Base-by-base conservation (phyloP, 2,888 invertebrate genomes). In the Cheilosia grossa region DNA sequence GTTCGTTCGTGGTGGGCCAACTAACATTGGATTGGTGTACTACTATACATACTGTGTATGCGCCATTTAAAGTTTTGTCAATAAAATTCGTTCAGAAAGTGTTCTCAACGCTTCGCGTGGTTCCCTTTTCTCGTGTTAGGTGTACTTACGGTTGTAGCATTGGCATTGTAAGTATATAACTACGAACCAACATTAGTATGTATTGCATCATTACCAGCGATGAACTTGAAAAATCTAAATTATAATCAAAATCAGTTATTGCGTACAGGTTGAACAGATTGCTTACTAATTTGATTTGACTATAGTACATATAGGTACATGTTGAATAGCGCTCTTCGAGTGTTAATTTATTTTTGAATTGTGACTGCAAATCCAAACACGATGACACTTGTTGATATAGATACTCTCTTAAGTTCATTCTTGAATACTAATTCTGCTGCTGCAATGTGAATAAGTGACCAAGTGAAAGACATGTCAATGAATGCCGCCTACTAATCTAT, bases 41-140 rank as follows among this genome's bases (percentile, higher is more conserved):
- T 37, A 13, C 37, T 13, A 7, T 47, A 17, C 9, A 47, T 9
- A 6, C 47, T 47, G 17, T 17, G 47, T 47, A 47, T 17, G 4
- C 44, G 5, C 58, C 33, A 59, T 61, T 37, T 49, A 58, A 85
- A 66, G 85, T 85, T 85, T 85, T 81, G 67, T 85, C 85, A 81
- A 85, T 85, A 81, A 81, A 81, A 72, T 70, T 47, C 47, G 30
- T 30, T 37, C 24, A 5, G 53, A 67, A 56, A 63, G 58, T 0
- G 78, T 47, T 44, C 37, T 13, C 42, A 19, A 33, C 49, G 56
- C 37, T 69, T 59, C 15, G 17, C 61, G 49, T 17, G 10, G 44
- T 58, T 42, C 44, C 21, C n/a, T 72, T 44, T 3, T 72, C 27
- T 59, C 33, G 49, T 63, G 56, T 44, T 75, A 10, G 40, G 37